phyloP scores from a whole-genome alignment of 2,113 vertebrate species.

The Electrona antarctica region DNA sequence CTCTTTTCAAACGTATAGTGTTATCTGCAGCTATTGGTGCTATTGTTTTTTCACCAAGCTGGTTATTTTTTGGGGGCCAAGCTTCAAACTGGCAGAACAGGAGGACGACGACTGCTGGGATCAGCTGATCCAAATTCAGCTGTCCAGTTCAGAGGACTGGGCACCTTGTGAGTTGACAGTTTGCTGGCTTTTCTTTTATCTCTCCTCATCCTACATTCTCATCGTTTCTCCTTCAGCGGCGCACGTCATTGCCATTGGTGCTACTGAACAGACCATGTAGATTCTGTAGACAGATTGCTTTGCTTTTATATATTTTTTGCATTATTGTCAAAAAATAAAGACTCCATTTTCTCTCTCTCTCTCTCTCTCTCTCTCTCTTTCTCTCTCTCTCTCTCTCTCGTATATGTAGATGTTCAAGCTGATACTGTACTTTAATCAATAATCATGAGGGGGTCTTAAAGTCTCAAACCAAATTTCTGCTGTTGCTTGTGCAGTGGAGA shows the following conservation, averaged over 20 bases:
- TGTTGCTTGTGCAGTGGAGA: no score
- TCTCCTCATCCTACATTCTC: neutral
- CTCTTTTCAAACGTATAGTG: constrained; percentile 7
- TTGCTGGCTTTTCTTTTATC: neutral
- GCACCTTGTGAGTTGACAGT: constrained; percentile 72
- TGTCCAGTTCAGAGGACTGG: constrained; percentile 75
- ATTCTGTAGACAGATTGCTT: neutral
- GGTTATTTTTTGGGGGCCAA: constrained; percentile 1
- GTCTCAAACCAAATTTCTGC: no score
- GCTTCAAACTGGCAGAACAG: constrained; percentile 73
- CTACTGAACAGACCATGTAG: neutral
- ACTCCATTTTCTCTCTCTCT: no score
- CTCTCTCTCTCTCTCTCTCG: no score
- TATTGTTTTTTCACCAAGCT: constrained; percentile 4
- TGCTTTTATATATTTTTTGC: neutral
- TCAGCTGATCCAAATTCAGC: constrained; percentile 79
- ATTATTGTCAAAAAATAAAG: neutral
- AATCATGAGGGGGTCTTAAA: no score
- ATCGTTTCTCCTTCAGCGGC: neutral
- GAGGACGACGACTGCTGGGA: constrained; percentile 70
- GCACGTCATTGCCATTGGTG: neutral
- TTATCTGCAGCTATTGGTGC: neutral
- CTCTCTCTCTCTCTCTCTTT: no score
- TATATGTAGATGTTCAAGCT: no score
- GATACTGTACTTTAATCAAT: no score